Conservation (phyloP, 1,140 invertebrate species). For the Tetranychus cinnabarinus region DNA sequence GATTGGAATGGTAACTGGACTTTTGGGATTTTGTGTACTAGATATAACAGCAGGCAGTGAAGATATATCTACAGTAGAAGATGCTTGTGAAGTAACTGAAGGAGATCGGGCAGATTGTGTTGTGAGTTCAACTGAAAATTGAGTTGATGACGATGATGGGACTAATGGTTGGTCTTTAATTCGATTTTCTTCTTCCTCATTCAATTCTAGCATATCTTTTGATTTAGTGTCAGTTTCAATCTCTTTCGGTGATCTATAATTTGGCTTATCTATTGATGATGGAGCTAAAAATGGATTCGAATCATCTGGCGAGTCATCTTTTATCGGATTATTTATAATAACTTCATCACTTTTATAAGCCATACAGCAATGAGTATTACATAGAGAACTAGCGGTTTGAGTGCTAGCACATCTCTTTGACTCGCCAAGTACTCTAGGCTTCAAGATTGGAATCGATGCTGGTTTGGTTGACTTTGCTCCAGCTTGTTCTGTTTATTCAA, state of each 20-base stretch:
- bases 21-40: too few relatives aligned
- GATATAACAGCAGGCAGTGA: too few relatives aligned
- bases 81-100: not conserved
- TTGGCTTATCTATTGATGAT: not conserved
- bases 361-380: too few relatives aligned
- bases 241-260: not conserved
- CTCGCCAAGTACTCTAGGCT: conserved; percentile 8
- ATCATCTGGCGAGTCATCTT: too few relatives aligned
- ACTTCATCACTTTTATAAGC: too few relatives aligned
- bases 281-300: not conserved
- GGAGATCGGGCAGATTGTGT: not conserved
- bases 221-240: not conserved
- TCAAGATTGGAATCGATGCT: conserved; percentile 11
- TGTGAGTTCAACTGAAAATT: not conserved
- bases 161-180: not conserved
- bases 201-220: not conserved
- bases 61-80: not conserved
- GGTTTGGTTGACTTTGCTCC: not conserved
- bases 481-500: not conserved
- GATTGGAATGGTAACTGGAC: too few relatives aligned
- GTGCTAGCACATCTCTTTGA: conserved; percentile 3
- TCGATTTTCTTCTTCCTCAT: not conserved
- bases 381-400: too few relatives aligned
- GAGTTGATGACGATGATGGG: not conserved
- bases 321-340: too few relatives aligned